Evolutionary conservation across 2,113 vertebrate genomes (phyloP), one percentile per base, ranked within the genome.

Genomic region (Ardeotis arabs): DNA sequence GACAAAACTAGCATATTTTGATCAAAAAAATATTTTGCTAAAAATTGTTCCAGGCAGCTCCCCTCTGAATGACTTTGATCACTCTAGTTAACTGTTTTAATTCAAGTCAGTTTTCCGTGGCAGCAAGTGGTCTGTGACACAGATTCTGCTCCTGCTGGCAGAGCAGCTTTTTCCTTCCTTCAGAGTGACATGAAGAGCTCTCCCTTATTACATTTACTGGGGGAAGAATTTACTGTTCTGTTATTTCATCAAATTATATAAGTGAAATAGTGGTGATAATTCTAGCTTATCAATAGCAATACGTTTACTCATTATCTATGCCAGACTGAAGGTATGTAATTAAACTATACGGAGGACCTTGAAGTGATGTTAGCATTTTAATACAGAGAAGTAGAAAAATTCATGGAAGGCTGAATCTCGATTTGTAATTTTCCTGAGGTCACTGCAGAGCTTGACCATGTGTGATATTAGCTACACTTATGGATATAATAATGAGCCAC

Each of bases 291-390:
- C 91, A 66, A 47, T 52, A 78, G 83, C 69, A 89, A 82, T 80
- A 64, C 1, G 7, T 84, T 97, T 97, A 95, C 87, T 97, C 94
- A 82, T 96, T 96, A 93, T 62, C 68, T 91, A 83, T 83, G 87
- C 90, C 95, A 96, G 94, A 85, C 77, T 96, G 94, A 87, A 93
- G 87, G 89, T 14, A 69, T 77, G 25, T 84, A 96, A 97, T 97
- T 97, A 96, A 97, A 79, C 89, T 76, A 60, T 90, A 89, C 2
- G 4, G 94, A 96, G 93, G 90, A 83, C 74, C 96, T 97, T 95
- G 90, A 96, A 91, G 82, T 90, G 78, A 90, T 78, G 84, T 76
- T 91, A 87, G 63, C 81, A 81, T 93, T 96, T 94, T 82, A 79
- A 94, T 85, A 64, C 63, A 72, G 66, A 78, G 63, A 96, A 94